Evolutionary conservation across 2,797 vertebrate species (phyloP).

Genomic region (Microtus agrestis): DNA sequence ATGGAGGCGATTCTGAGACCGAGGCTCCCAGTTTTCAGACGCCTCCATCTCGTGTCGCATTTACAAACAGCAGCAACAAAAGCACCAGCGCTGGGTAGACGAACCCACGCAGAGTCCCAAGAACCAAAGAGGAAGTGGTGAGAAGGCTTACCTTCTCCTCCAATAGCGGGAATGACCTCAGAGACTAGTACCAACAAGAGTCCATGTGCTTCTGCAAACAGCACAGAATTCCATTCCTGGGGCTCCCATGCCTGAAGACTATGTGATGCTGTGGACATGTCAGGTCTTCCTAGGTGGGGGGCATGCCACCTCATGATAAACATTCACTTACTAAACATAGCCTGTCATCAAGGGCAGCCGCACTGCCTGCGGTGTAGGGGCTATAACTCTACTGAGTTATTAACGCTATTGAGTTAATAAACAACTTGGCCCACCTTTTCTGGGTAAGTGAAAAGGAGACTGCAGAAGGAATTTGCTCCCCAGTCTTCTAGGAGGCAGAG

Average conservation of each 20-base stretch:
- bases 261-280: not conserved
- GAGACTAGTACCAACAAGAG: not conserved
- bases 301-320: not conserved
- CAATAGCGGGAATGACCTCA: rapidly evolving
- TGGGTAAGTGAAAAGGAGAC: not conserved
- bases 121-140: not conserved
- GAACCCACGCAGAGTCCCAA: not conserved
- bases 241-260: not conserved
- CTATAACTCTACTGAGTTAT: not conserved
- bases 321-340: rapidly evolving
- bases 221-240: not conserved
- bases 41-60: no score
- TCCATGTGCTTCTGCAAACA: rapidly evolving
- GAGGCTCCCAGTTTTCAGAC: not conserved
- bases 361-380: constrained; percentile 25
- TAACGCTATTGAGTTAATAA: not conserved
- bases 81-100: not conserved
- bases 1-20: not conserved
- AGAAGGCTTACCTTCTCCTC: not conserved
- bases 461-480: not conserved
- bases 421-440: not conserved
- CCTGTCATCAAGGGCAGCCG: not conserved
- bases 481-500: not conserved
- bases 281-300: not conserved
- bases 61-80: not conserved